Conservation (phyloP, 1,140 invertebrate species). For the Anoplolepis gracilipes region DNA sequence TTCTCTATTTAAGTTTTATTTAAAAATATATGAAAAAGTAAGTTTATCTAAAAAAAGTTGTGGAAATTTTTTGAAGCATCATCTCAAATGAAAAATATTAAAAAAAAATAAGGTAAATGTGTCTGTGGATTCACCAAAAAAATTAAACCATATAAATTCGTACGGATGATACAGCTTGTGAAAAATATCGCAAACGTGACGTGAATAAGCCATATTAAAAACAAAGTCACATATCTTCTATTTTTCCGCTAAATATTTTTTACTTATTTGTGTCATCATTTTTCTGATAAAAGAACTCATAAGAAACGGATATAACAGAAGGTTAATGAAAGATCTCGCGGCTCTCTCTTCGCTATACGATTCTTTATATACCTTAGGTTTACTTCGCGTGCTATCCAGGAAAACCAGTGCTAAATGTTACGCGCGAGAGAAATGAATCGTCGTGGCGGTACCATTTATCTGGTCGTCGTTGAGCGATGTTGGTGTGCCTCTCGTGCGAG, state of each 20-base stretch:
- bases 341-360: background rate
- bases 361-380: conserved; percentile 18
- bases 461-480: conserved; percentile 37
- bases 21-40: no score
- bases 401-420: conserved; percentile 57
- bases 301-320: background rate
- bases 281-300: conserved; percentile 1
- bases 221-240: background rate
- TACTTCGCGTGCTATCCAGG: conserved; percentile 2
- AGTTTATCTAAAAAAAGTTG: background rate
- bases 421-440: conserved; percentile 47
- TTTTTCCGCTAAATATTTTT: background rate
- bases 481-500: background rate
- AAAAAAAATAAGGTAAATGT: background rate
- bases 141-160: background rate
- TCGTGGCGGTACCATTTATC: conserved; percentile 44
- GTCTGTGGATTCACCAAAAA: no score
- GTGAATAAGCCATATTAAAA: background rate
- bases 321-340: background rate
- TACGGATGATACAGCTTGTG: background rate
- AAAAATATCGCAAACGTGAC: background rate
- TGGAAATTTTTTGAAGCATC: background rate
- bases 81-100: no score
- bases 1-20: background rate
- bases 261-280: background rate